These are phyloP conservation scores for Pandemis cinnamomeana DNA, from an alignment of 2,888 invertebrate genomes.

Conservation along the genomic window DNA sequence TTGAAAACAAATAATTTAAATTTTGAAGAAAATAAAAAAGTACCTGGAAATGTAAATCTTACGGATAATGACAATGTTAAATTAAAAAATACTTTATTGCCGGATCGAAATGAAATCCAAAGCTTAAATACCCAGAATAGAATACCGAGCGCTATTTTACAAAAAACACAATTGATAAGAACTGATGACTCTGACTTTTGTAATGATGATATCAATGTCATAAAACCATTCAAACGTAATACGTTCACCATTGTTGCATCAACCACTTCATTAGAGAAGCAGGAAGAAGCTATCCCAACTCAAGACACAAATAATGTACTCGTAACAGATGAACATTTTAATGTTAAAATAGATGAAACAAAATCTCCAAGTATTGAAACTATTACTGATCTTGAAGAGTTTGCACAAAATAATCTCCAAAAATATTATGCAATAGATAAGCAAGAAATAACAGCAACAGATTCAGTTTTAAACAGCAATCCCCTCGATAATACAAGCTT, in stretches of 20 bases:
- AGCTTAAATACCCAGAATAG: neutral
- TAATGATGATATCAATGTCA: constrained; percentile 28
- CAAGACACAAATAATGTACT: neutral
- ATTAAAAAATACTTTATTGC: neutral
- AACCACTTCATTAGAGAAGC: constrained; percentile 25
- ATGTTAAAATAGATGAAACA: neutral
- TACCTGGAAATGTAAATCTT: neutral
- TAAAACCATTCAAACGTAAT: constrained; percentile 17
- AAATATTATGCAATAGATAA: neutral
- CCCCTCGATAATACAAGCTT: neutral
- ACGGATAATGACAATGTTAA: neutral
- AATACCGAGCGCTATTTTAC: constrained; percentile 16
- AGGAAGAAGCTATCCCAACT: constrained; percentile 12
- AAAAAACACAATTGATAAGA: constrained; percentile 10
- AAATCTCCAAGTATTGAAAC: neutral
- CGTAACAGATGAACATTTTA: neutral
- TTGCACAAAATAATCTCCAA: neutral
- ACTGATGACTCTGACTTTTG: constrained; percentile 8
- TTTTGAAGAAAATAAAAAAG: neutral
- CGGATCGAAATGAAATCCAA: constrained; percentile 1
- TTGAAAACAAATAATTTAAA: neutral
- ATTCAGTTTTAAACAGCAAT: neutral
- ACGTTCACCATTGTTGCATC: constrained; percentile 25
- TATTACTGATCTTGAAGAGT: neutral
- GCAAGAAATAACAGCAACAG: neutral